Percentiles rank a stretch among this genome's conserved stretches.
These are phyloP conservation scores for Tetrapedia diversipes DNA, from an alignment of 2,888 invertebrate species.

Conservation along the genomic window DNA sequence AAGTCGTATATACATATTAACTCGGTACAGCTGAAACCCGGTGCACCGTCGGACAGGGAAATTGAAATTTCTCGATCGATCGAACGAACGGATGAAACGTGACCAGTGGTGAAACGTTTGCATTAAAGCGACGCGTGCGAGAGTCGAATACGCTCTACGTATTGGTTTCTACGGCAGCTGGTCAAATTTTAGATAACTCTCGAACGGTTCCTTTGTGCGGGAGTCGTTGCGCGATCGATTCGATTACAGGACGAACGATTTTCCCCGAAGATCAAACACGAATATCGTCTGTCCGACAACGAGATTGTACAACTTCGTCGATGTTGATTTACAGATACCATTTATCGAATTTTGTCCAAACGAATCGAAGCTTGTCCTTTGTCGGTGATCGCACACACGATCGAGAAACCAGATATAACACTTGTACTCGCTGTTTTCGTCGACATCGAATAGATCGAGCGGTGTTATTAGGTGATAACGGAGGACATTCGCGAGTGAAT, in stretches of 20 bases:
- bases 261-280: background rate
- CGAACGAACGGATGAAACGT: background rate
- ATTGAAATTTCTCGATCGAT: background rate
- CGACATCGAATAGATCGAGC: too few species aligned
- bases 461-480: too few species aligned
- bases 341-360: background rate
- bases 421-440: too few species aligned
- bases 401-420: too few species aligned
- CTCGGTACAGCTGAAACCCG: too few species aligned
- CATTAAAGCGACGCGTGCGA: constrained; percentile 12
- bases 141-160: background rate
- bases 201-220: constrained; percentile 36
- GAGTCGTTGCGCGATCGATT: background rate
- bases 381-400: background rate
- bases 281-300: background rate
- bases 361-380: constrained; percentile 3
- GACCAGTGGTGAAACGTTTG: background rate
- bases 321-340: too few species aligned
- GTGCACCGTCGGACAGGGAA: too few species aligned
- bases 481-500: too few species aligned
- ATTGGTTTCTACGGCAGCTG: constrained; percentile 45
- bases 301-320: too few species aligned
- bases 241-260: background rate
- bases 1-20: background rate
- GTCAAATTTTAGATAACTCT: constrained; percentile 45